Base-by-base conservation (phyloP, 2,113 vertebrate species). In the Eurystomus gularis region DNA sequence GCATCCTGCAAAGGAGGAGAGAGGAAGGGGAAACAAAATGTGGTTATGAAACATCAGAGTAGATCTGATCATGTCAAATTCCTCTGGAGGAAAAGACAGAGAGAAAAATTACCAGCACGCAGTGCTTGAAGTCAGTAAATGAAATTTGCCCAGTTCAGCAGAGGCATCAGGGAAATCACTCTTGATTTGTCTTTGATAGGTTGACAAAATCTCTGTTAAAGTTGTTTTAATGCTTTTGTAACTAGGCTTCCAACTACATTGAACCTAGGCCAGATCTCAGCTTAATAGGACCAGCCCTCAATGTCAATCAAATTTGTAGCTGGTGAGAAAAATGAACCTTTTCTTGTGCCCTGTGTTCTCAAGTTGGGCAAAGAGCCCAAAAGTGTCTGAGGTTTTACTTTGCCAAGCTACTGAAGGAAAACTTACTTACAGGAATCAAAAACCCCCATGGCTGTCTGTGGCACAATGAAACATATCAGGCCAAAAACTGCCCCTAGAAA, bases 131-230 rank as follows among this genome's bases (percentile, higher is more conserved):
- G 95, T 97, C 96, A 95, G 86, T 97, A 97, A 97, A 96, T 85
- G 93, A 95, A 97, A 96, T 97, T 93, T 96, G 94, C 73, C 79
- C 88, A 91, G 93, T 96, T 96, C 94, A 95, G 75, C 87, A 78
- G 90, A 91, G 92, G 78, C 91, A 82, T 71, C 26, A 62, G 89
- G 93, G 90, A 96, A 97, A 96, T 94, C 95, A 94, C 81, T 90
- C 95, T 97, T 86, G 72, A 91, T 96, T 96, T 94, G 94, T 93
- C 96, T 97, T 96, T 97, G 94, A 96, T 96, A 94, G 94, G 86
- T 88, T 97, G 95, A 97, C 95, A 97, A 90, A 97, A 96, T 96
- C 97, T 96, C 96, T 90, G 91, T 96, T 90, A 70, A 90, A 86
- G 62, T 96, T 91, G 49, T 93, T 97, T 96, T 89, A 97, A 97